Conservation (phyloP, 1,140 invertebrate species). For the Meloidogyne exigua region DNA sequence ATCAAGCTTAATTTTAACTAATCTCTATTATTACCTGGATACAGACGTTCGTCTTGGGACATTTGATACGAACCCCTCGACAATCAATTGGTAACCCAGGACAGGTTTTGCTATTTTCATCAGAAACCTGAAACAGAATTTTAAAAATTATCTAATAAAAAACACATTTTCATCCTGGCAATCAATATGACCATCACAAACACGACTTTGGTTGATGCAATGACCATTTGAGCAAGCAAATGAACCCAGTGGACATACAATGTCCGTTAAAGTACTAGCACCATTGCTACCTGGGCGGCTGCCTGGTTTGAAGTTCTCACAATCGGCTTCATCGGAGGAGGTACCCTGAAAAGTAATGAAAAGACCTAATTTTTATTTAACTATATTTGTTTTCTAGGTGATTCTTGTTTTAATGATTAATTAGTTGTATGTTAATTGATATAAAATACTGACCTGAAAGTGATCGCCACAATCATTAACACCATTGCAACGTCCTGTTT, state of each 20-base stretch:
- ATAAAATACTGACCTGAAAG: no score
- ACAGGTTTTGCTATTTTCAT: constrained; percentile 54
- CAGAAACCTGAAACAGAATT: constrained; percentile 44
- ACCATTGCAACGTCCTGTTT: constrained; percentile 68
- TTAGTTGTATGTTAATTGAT: no score
- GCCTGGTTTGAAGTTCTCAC: constrained; percentile 63
- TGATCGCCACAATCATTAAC: constrained; percentile 86
- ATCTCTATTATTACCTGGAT: constrained; percentile 41
- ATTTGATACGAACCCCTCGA: constrained; percentile 57
- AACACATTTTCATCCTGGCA: constrained; percentile 54
- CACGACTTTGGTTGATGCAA: constrained; percentile 61
- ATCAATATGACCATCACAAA: constrained; percentile 64
- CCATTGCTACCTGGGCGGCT: constrained; percentile 58
- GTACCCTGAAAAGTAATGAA: no score
- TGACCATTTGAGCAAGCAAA: constrained; percentile 88
- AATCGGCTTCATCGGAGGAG: constrained; percentile 89
- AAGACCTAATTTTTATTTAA: no score
- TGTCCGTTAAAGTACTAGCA: not conserved
- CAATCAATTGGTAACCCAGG: constrained; percentile 63
- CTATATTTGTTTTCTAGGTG: no score
- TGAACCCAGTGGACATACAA: constrained; percentile 80
- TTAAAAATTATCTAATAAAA: not conserved
- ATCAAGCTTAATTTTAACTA: not conserved
- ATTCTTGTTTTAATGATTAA: no score
- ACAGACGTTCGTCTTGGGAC: constrained; percentile 63